A percentile compares a stretch with the other conserved stretches of the same genome.
phyloP scores from a whole-genome alignment of 2,113 vertebrate genomes.

The Nerophis lumbriciformis region DNA sequence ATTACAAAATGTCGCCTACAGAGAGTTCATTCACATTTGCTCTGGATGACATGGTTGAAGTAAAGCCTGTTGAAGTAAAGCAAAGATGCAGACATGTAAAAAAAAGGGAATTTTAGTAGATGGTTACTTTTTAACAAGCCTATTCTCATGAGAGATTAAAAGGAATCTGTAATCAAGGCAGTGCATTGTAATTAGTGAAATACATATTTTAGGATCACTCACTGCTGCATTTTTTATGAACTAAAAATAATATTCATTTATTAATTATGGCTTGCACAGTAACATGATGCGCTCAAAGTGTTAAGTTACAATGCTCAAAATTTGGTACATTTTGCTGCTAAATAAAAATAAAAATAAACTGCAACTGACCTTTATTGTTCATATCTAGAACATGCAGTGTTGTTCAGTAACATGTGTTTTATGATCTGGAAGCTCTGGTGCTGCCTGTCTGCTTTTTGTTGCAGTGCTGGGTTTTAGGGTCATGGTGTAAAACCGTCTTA shows the following conservation, averaged over 20 bases:
- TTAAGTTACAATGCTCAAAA: background rate
- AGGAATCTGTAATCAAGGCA: background rate
- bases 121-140: background rate
- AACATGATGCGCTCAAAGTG: background rate
- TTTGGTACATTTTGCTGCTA: background rate
- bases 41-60: background rate
- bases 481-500: too few species aligned
- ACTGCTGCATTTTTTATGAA: background rate
- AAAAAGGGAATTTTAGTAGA: background rate
- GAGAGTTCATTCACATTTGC: background rate
- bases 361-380: background rate
- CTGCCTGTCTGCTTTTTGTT: too few species aligned
- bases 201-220: background rate
- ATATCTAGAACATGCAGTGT: too few species aligned
- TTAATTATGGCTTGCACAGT: background rate
- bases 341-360: background rate
- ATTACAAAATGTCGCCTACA: background rate
- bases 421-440: too few species aligned
- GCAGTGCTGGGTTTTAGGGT: too few species aligned
- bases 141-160: background rate
- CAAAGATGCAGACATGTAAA: background rate
- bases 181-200: background rate
- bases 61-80: background rate
- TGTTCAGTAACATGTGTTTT: too few species aligned
- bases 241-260: background rate